Evolutionary conservation across 1,140 invertebrate species (phyloP), one percentile per base, ranked within the genome.

Genomic region (Nasonia vitripennis): DNA sequence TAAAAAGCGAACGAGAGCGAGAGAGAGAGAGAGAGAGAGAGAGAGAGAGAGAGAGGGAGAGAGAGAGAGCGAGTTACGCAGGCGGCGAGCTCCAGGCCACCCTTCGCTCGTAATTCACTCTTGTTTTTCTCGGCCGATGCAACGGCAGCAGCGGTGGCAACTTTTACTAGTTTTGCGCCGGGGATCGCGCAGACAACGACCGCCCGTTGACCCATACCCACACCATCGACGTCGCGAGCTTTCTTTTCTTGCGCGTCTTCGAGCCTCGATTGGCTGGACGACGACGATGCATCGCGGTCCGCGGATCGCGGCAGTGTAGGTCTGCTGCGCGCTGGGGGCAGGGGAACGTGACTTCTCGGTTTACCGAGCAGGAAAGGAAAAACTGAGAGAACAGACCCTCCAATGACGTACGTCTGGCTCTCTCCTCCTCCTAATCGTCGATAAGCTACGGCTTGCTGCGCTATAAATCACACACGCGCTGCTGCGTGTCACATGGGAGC

Each of bases 41-140:
- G 48, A 62, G 48, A 14, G 51, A 78, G 77, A 62, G 48, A 62
- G 48, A 14, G 27, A 78, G 77, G 37, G 48, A 62, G 48, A 14
- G 51, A 78, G 27, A 27, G 27, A 62, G 48, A 62, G 48, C 11
- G 51, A 78, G 77, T 62, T 62, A 45, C 73, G 41, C 41, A 41
- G 85, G 85, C 85, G 85, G 85, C 85, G 86, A 85, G 81, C 75
- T 55, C 5, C 51, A 62, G 78, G 87, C 88, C 88, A 88, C 89
- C 90, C 90, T 87, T 87, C 74, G 89, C 89, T 91, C 91, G 91
- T 93, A 93, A 91, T 89, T 93, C 91, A 93, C 90, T 90, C 91
- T 91, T 93, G 92, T 93, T 92, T 93, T 93, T 91, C 88, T 79
- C 86, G 87, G 91, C 84, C 85, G 80, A 80, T 70, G 81, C 79